phyloP scores from a whole-genome alignment of 2,113 vertebrate species.

The Phylloscopus trochiloides region DNA sequence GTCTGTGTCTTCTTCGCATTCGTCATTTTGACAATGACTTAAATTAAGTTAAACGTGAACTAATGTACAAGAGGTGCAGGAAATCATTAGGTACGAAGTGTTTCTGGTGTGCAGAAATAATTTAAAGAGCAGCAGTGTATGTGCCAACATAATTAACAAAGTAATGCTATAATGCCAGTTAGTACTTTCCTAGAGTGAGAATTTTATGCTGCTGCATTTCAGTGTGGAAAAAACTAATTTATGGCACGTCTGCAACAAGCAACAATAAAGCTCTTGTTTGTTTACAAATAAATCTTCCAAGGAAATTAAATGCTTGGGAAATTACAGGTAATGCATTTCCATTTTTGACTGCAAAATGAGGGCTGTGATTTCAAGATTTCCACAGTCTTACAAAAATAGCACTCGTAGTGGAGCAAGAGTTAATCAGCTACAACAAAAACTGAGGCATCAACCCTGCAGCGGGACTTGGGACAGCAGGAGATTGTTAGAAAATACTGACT shows the following conservation, averaged over 20 bases:
- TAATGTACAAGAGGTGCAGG: not conserved
- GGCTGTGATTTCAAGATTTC: conserved; percentile 12
- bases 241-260: not conserved
- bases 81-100: not conserved
- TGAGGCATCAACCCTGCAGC: not conserved
- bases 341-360: conserved; percentile 5
- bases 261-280: conserved; percentile 45
- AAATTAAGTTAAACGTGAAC: conserved; percentile 11
- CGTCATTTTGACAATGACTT: not conserved
- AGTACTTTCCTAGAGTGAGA: conserved; percentile 8
- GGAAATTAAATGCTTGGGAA: conserved; percentile 57
- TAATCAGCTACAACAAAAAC: not conserved
- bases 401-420: not conserved
- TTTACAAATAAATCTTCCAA: conserved; percentile 67
- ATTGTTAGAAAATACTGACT: not conserved
- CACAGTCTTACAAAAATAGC: not conserved
- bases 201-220: conserved; percentile 30
- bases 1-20: not conserved
- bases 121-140: conserved; percentile 12
- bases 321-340: conserved; percentile 41
- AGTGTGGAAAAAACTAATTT: conserved; percentile 43
- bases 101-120: conserved; percentile 19
- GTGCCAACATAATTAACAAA: conserved; percentile 56
- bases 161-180: conserved; percentile 6
- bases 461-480: not conserved